Conservation (phyloP, 2,797 vertebrate species). For the Alfaro cultratus region DNA sequence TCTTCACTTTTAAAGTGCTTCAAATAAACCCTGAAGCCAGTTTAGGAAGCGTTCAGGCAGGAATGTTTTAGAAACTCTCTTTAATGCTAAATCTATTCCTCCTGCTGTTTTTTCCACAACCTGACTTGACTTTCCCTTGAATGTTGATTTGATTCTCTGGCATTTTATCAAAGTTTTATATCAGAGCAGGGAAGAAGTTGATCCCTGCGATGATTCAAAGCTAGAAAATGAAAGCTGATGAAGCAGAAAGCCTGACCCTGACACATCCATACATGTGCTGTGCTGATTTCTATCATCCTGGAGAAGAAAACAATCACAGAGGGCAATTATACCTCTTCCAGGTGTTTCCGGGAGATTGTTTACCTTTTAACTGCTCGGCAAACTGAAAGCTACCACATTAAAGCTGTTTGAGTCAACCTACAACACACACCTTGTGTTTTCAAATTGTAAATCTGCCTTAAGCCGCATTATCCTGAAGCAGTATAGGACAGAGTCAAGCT, state of each 20-base stretch:
- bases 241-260: slow-evolving; percentile 50
- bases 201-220: slow-evolving; percentile 49
- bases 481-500: slow-evolving; percentile 53
- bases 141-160: slow-evolving; percentile 19
- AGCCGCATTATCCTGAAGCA: slow-evolving; percentile 78
- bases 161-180: slow-evolving; percentile 24
- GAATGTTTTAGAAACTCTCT: background rate
- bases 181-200: slow-evolving; percentile 41
- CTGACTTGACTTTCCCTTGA: slow-evolving; percentile 20
- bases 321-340: background rate
- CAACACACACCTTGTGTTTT: slow-evolving; percentile 43
- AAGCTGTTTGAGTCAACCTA: background rate
- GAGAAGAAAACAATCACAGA: background rate
- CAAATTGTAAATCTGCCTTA: slow-evolving; percentile 65
- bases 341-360: background rate
- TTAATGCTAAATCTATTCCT: background rate
- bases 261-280: slow-evolving; percentile 41
- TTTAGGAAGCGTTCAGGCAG: background rate
- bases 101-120: background rate
- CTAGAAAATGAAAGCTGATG: slow-evolving; percentile 58
- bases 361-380: background rate
- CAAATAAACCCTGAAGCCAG: background rate
- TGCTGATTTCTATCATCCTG: background rate
- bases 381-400: background rate
- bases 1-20: background rate